Evolutionary conservation across 2,888 invertebrate species (phyloP), one percentile per base, ranked within the genome.

Genomic region (Corythucha ciliata): DNA sequence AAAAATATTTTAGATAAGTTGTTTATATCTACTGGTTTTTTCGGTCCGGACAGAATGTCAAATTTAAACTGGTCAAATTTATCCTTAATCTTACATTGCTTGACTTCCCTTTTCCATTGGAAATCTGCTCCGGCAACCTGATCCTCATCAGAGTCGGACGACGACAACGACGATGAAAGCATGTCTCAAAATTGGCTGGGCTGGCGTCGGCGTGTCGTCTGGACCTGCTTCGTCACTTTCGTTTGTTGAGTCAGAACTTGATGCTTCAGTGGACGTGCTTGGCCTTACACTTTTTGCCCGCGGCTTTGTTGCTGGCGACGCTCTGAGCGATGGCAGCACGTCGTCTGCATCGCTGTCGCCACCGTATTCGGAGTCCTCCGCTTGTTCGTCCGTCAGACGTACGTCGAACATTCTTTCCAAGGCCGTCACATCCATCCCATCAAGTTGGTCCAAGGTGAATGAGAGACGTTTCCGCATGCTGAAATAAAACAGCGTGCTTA

Each of bases 301-400:
- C 26, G 25, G 41, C 26, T 25, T 27, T 41, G 25, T 27, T 41
- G 25, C 41, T 41, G 26, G 16, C 41, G 25, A 25, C 41, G 27
- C n/a, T n/a, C n/a, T n/a, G 26, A 25, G 26, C 25, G 27, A 27
- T 41, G 41, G 41, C 26, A 41, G 27, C 16, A 26, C 41, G 41
- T 41, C 41, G 26, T 41, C 41, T 26, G 41, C 26, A 41, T 41
- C 41, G 39, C 41, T 41, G 26, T 41, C 41, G 16, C 41, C 41
- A 14, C 27, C 41, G 25, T 25, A 26, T 27, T 41, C 41, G 16
- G 41, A 41, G 26, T 41, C 41, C 25, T 26, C 27, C 16, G 41
- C 41, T 27, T 26, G 25, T 18, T 41, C 41, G 16, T 41, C 41
- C 2, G 41, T 41, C 41, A 41, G 26, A 2, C 26, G 25, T 24